A percentile compares a stretch with the other conserved stretches of the same genome.
Conservation (phyloP, 2,888 invertebrate species). For the Cephus nigrinus region DNA sequence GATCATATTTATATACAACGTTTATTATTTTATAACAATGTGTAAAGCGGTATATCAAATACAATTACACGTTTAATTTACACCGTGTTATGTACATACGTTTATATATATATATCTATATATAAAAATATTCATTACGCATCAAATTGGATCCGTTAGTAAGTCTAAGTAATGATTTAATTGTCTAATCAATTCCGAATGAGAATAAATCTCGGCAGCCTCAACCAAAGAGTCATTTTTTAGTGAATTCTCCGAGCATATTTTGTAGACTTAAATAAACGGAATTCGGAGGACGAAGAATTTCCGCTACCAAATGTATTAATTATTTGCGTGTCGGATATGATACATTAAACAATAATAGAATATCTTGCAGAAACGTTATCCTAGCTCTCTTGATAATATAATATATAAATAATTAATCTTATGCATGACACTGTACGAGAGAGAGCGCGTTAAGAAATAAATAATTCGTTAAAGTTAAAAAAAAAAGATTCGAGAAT, state of each 20-base stretch:
- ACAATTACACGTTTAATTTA: constrained; percentile 38
- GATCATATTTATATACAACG: constrained; percentile 36
- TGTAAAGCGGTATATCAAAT: constrained; percentile 44
- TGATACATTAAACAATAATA: background rate
- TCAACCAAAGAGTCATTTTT: background rate
- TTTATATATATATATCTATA: constrained; percentile 11
- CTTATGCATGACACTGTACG: background rate
- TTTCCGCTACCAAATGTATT: background rate
- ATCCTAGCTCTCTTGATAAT: background rate
- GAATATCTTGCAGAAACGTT: background rate
- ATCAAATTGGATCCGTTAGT: background rate
- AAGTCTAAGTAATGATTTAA: background rate
- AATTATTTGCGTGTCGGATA: background rate
- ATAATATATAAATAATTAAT: constrained; percentile 3
- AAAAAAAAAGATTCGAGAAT: background rate
- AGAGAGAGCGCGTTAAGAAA: background rate
- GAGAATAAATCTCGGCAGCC: background rate
- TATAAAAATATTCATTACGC: constrained; percentile 9
- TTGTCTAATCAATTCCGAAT: background rate
- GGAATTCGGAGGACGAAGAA: background rate
- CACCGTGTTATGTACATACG: constrained; percentile 42
- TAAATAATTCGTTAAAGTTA: background rate
- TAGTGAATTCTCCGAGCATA: background rate
- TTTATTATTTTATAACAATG: constrained; percentile 39
- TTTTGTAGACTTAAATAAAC: background rate